Base-by-base conservation (phyloP, 2,888 invertebrate genomes). In the Cheilosia variabilis region DNA sequence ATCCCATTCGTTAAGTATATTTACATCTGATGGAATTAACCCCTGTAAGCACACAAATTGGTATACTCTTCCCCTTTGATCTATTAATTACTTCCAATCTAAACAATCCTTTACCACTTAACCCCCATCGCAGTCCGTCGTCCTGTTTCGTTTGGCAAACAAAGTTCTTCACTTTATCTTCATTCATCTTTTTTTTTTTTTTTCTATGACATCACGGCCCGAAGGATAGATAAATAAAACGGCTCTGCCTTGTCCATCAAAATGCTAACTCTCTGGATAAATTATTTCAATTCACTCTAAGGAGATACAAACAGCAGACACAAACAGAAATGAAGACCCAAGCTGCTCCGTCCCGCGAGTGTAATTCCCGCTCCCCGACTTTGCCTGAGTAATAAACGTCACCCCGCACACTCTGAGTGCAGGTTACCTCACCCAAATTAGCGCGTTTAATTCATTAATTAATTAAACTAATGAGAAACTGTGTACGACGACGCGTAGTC, bases 391-490 rank as follows among this genome's bases (percentile, higher is more conserved):
- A 76, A 77, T 81, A 81, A 76, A 86, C 86, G 80, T 76, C 86
- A 80, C 81, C 50, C 57, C 66, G 57, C 43, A 41, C 45, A 7
- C 37, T 19, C 43, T 17, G 57, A 52, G 15, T 65, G 50, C 27
- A 22, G 52, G 63, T 68, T 55, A 72, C 62, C 78, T 73, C 68
- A 69, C 22, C 57, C 68, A 63, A 82, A 82, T 72, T 80, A 75
- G 76, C 68, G 71, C 76, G 76, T 81, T 86, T 81, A 86, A 86
- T 86, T 77, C 86, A 80, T 86, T 86, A 86, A 86, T 86, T 86
- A 86, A 86, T 86, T 80, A 86, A 86, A 86, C 86, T 86, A 80
- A 86, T 86, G 86, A 86, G 86, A 86, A 81, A 81, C 71, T 31
- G 76, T 86, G 86, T 86, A 76, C 47, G 76, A 76, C 47, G 76